Conservation (phyloP, 1,140 invertebrate genomes). For the Solenopsis fugax region DNA sequence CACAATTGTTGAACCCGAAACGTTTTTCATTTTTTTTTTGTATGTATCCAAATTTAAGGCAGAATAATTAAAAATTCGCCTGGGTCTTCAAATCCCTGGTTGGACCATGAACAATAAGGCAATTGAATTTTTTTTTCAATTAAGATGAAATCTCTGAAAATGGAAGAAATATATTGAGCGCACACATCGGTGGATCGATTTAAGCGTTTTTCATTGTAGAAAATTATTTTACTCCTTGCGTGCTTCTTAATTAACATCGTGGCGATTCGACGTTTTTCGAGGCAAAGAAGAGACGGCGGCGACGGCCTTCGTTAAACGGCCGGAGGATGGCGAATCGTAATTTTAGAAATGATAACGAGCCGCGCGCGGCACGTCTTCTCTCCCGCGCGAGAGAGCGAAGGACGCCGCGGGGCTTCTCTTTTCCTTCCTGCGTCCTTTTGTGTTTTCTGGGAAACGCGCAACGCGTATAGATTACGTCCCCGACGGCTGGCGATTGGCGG, state of each 20-base stretch:
- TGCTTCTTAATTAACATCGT: background rate
- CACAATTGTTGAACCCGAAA: no score
- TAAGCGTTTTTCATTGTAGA: background rate
- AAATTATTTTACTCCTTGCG: background rate
- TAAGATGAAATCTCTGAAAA: background rate
- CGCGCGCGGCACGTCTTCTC: constrained; percentile 51
- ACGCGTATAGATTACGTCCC: constrained; percentile 67
- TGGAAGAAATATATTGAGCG: background rate
- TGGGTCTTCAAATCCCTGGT: no score
- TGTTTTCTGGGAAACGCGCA: constrained; percentile 73
- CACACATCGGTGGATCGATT: background rate
- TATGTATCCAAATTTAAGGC: no score
- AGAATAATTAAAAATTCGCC: no score
- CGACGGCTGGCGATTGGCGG: constrained; percentile 72
- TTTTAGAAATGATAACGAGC: constrained; percentile 72
- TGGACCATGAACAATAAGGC: background rate
- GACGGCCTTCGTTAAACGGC: constrained; percentile 68
- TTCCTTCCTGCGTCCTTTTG: constrained; percentile 74
- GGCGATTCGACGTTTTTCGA: background rate
- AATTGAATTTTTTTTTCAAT: background rate
- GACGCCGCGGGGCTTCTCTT: constrained; percentile 59
- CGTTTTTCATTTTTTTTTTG: no score
- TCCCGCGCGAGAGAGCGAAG: constrained; percentile 61
- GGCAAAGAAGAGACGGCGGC: background rate
- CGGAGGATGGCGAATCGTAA: constrained; percentile 58